Percentiles rank a stretch among this genome's conserved stretches.
Evolutionary conservation across 2,888 invertebrate genomes (phyloP).

Genomic region (Drosophila mulleri): DNA sequence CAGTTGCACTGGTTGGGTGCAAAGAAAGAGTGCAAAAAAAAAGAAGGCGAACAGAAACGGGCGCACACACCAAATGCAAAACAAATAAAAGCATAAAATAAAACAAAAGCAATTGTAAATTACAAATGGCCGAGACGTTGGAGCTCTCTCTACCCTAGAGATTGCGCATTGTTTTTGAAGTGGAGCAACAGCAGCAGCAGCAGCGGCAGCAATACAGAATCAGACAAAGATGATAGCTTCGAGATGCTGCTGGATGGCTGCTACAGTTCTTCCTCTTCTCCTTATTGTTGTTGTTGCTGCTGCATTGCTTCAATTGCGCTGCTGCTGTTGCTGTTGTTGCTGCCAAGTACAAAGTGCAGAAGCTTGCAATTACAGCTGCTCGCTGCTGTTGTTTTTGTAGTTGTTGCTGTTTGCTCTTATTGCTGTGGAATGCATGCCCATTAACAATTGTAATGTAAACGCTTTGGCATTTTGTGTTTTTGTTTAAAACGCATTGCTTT

Average conservation of each 20-base stretch:
- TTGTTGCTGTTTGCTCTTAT: constrained; percentile 40
- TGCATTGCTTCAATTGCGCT: constrained; percentile 53
- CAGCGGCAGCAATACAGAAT: constrained; percentile 6
- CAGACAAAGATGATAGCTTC: constrained; percentile 65
- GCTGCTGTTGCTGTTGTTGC: constrained; percentile 6
- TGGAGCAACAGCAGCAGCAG: constrained; percentile 51
- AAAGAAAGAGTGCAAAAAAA: constrained; percentile 55
- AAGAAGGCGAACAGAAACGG: constrained; percentile 8
- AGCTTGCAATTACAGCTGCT: constrained; percentile 64
- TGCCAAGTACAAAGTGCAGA: constrained; percentile 58
- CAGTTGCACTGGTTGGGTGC: constrained; percentile 46
- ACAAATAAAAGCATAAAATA: constrained; percentile 34
- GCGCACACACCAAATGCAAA: constrained; percentile 52
- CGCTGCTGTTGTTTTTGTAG: background rate
- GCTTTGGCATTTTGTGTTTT: constrained; percentile 53
- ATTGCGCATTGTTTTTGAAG: constrained; percentile 73
- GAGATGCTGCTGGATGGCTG: constrained; percentile 35
- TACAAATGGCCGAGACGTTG: constrained; percentile 56
- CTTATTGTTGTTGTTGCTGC: constrained; percentile 14
- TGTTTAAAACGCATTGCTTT: constrained; percentile 26
- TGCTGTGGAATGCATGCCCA: constrained; percentile 64
- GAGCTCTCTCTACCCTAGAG: constrained; percentile 43
- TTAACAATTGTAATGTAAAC: constrained; percentile 73
- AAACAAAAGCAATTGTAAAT: constrained; percentile 76
- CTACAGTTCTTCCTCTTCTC: constrained; percentile 19